Percentiles rank a stretch among this genome's conserved stretches.
Evolutionary conservation across 2,113 vertebrate genomes (phyloP).

Genomic region (Pseudonaja textilis): DNA sequence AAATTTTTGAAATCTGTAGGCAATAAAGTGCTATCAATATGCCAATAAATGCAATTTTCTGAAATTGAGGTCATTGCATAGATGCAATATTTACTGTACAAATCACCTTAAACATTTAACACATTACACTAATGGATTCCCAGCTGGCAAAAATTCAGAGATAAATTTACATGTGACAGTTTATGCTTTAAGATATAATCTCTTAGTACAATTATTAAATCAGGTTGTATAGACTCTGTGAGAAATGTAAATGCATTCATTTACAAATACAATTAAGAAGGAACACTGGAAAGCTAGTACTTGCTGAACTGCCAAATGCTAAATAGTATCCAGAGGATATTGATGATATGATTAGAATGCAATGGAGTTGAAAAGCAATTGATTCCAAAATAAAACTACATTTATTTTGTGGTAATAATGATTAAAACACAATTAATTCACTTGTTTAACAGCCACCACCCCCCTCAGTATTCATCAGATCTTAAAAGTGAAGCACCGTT

Average conservation of each 20-base stretch:
- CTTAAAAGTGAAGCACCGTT: not conserved
- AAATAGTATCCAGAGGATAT: constrained; percentile 59
- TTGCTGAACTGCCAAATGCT: constrained; percentile 52
- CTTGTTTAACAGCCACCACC: not conserved
- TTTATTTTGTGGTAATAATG: constrained; percentile 53
- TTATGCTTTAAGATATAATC: not conserved
- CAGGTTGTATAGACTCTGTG: not conserved
- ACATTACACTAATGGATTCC: constrained; percentile 23
- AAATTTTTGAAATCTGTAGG: not conserved
- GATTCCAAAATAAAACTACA: constrained; percentile 64
- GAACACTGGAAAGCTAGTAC: constrained; percentile 36
- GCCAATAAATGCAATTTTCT: constrained; percentile 1
- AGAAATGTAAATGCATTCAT: constrained; percentile 28
- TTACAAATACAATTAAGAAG: constrained; percentile 59
- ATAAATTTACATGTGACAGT: not conserved
- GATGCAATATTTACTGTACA: constrained; percentile 12
- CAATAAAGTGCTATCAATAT: not conserved
- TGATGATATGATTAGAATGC: constrained; percentile 66
- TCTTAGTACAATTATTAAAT: constrained; percentile 5
- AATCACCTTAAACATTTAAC: constrained; percentile 31
- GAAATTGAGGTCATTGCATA: not conserved
- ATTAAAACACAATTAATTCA: constrained; percentile 48
- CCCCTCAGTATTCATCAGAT: constrained; percentile 7
- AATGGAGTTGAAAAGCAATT: constrained; percentile 64
- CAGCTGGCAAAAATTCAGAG: constrained; percentile 30